phyloP scores from a whole-genome alignment of 2,888 invertebrate genomes.

The Epiperipatus broadwayi region DNA sequence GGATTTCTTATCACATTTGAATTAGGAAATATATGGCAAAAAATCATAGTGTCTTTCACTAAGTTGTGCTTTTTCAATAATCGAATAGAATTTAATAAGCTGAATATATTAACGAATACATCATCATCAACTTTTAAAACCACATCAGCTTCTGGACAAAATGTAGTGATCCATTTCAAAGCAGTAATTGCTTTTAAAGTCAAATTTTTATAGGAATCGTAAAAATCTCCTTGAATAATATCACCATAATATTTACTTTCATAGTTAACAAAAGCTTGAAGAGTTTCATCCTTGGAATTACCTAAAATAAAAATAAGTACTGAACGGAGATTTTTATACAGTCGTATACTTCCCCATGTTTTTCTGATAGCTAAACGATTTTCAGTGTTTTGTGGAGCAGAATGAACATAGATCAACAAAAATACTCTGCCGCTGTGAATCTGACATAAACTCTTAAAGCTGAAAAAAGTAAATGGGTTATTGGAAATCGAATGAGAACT shows the following conservation, averaged over 20 bases:
- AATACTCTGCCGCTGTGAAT: no score
- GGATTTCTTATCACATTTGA: constrained; percentile 30
- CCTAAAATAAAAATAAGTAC: constrained; percentile 14
- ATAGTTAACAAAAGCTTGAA: background rate
- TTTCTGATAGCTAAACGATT: constrained; percentile 12
- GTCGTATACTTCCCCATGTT: constrained; percentile 10
- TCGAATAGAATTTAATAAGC: constrained; percentile 10
- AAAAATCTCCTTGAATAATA: constrained; percentile 13
- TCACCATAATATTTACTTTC: constrained; percentile 13
- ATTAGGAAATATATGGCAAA: constrained; percentile 12
- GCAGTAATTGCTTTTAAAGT: constrained; percentile 13
- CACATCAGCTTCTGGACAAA: constrained; percentile 8
- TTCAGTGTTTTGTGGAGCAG: constrained; percentile 13
- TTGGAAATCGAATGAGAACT: no score
- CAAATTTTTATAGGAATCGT: constrained; percentile 13
- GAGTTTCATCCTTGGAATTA: constrained; percentile 1
- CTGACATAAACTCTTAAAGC: no score
- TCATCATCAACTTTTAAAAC: constrained; percentile 14
- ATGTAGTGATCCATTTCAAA: constrained; percentile 10
- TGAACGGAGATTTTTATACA: no score
- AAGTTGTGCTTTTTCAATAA: constrained; percentile 8
- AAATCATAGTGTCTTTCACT: background rate
- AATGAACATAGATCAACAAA: constrained; percentile 13
- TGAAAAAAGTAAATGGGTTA: no score
- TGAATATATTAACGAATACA: constrained; percentile 14